Conservation (phyloP, 1,140 invertebrate species). For the Eupeodes corollae region DNA sequence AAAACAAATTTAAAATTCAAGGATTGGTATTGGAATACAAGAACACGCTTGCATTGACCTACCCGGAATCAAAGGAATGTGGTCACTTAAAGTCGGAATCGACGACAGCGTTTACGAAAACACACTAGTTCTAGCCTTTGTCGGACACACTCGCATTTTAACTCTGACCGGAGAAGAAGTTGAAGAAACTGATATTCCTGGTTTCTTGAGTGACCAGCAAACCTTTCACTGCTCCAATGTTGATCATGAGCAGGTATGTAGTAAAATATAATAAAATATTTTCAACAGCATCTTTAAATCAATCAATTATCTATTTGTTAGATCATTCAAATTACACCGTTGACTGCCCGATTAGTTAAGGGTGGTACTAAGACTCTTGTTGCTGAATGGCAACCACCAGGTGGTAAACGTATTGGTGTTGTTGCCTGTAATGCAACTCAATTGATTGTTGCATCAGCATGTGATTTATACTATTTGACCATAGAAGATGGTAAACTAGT, state of each 20-base stretch:
- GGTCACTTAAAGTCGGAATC: conserved; percentile 72
- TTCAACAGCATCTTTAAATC: background rate
- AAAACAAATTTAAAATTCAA: conserved; percentile 14
- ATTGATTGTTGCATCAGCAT: conserved; percentile 79
- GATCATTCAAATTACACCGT: conserved; percentile 55
- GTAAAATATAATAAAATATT: background rate
- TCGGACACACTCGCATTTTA: conserved; percentile 84
- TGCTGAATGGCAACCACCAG: conserved; percentile 67
- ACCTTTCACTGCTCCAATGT: conserved; percentile 92
- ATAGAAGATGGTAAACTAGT: conserved; percentile 56
- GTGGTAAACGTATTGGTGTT: conserved; percentile 70
- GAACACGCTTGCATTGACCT: conserved; percentile 96
- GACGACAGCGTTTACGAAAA: conserved; percentile 55
- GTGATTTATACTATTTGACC: conserved; percentile 80
- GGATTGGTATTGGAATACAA: conserved; percentile 95
- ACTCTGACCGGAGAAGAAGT: conserved; percentile 88
- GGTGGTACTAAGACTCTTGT: conserved; percentile 54
- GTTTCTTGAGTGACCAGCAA: conserved; percentile 82
- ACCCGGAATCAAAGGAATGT: conserved; percentile 93
- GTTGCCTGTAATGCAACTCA: conserved; percentile 76
- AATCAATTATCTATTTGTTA: background rate
- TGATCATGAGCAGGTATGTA: conserved; percentile 57
- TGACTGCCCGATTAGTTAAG: conserved; percentile 56
- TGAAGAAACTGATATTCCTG: conserved; percentile 87
- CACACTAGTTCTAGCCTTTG: conserved; percentile 84